Percentiles rank a stretch among this genome's conserved stretches.
Conservation (phyloP, 2,888 invertebrate genomes). For the Crepidodera aurea region DNA sequence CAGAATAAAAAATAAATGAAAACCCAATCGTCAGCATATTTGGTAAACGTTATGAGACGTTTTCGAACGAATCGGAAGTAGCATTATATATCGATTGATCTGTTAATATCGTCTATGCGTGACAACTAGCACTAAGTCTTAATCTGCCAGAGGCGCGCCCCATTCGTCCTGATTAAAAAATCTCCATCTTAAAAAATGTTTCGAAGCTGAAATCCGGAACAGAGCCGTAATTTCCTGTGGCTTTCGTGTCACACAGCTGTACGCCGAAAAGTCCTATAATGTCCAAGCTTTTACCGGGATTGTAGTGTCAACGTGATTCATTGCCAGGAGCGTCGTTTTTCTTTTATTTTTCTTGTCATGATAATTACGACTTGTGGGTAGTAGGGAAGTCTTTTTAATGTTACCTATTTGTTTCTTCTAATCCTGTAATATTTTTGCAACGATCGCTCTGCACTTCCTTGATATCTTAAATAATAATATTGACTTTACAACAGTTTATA, state of each 20-base stretch:
- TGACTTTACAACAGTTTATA: no score
- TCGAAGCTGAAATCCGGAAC: slow-evolving; percentile 56
- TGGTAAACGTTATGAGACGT: background rate
- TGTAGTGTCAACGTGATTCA: slow-evolving; percentile 59
- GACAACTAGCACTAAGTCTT: slow-evolving; percentile 59
- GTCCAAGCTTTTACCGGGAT: slow-evolving; percentile 58
- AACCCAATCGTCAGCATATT: no score
- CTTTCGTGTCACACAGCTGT: slow-evolving; percentile 59
- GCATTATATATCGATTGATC: slow-evolving; percentile 51
- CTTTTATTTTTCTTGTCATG: slow-evolving; percentile 33
- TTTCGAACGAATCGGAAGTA: slow-evolving; percentile 9
- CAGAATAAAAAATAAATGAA: background rate
- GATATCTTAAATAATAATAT: no score
- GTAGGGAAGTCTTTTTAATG: no score
- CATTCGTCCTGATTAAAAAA: slow-evolving; percentile 60
- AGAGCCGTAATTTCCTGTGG: slow-evolving; percentile 58
- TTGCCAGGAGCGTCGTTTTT: slow-evolving; percentile 45
- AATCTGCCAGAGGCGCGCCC: slow-evolving; percentile 58
- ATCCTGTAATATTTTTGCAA: no score
- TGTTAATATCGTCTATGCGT: slow-evolving; percentile 54
- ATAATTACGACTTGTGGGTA: slow-evolving; percentile 41
- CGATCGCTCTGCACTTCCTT: no score
- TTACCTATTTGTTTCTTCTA: no score
- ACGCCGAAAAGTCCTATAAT: slow-evolving; percentile 48
- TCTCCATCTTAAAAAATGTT: slow-evolving; percentile 59